Percentiles rank a stretch among this genome's conserved stretches.
Evolutionary conservation across 1,140 invertebrate species (phyloP).

Genomic region (Aporrectodea caliginosa): DNA sequence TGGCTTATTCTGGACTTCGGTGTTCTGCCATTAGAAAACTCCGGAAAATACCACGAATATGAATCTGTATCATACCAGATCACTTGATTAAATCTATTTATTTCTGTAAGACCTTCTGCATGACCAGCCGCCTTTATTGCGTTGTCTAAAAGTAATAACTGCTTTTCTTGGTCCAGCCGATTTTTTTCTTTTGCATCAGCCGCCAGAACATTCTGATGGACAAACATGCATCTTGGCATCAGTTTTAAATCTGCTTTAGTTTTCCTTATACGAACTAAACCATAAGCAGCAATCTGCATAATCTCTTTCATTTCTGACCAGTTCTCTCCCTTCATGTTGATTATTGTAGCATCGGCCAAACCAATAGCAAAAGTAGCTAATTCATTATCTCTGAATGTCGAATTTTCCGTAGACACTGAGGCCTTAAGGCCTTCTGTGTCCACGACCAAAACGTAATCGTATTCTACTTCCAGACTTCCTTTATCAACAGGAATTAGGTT

Average conservation of each 20-base stretch:
- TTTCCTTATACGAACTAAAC: background rate
- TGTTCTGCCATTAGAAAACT: background rate
- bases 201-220: background rate
- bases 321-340: conserved; percentile 5
- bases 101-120: background rate
- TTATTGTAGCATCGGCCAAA: background rate
- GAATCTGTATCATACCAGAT: background rate
- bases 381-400: background rate
- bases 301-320: conserved; percentile 2
- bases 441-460: background rate
- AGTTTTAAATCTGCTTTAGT: background rate
- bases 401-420: background rate
- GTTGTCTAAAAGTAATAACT: background rate
- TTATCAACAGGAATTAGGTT: background rate
- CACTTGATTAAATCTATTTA: background rate
- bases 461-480: background rate
- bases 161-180: background rate
- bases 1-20: background rate
- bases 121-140: background rate
- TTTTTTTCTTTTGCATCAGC: background rate
- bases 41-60: background rate
- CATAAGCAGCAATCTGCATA: background rate
- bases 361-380: background rate
- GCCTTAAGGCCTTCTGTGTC: background rate
- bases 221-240: background rate